Conservation (phyloP, 23 tunicate genomes). For the Trididemnum miniatum region DNA sequence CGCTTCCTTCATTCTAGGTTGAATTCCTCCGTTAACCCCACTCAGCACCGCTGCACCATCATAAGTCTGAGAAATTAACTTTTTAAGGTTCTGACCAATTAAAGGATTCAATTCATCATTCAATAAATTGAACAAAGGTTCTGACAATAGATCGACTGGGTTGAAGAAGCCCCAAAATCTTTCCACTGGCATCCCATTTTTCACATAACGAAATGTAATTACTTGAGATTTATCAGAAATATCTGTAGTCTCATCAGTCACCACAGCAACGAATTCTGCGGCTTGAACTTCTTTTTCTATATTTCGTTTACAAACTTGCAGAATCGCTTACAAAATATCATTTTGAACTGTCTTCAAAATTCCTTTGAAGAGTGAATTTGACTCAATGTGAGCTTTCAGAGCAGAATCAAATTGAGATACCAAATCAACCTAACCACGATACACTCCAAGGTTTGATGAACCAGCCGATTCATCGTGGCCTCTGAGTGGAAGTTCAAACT, state of each 20-base stretch:
- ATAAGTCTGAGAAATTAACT: conserved; percentile 28
- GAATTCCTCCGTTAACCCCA: conserved; percentile 21
- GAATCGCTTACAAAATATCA: conserved; percentile 15
- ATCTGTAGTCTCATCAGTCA: conserved; percentile 45
- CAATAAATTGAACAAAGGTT: neutral
- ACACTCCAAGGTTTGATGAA: conserved; percentile 15
- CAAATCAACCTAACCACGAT: conserved; percentile 11
- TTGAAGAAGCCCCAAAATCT: conserved; percentile 39
- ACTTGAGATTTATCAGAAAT: conserved; percentile 23
- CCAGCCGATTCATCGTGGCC: conserved; percentile 27
- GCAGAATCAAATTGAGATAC: conserved; percentile 15
- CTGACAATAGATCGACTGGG: conserved; percentile 24
- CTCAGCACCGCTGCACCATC: conserved; percentile 39
- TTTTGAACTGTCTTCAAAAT: conserved; percentile 13
- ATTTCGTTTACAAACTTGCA: neutral
- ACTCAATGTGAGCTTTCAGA: neutral
- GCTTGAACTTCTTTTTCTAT: neutral
- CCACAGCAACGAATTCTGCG: conserved; percentile 3
- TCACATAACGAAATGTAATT: conserved; percentile 2
- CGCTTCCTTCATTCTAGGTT: conserved; percentile 35
- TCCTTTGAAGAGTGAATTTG: conserved; percentile 6
- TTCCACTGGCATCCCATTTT: neutral
- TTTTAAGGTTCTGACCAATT: neutral
- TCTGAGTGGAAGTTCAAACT: conserved; percentile 24
- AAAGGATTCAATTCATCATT: conserved; percentile 5